phyloP scores from a whole-genome alignment of 23 tunicate species.

The Oikopleura vanhoeffeni region DNA sequence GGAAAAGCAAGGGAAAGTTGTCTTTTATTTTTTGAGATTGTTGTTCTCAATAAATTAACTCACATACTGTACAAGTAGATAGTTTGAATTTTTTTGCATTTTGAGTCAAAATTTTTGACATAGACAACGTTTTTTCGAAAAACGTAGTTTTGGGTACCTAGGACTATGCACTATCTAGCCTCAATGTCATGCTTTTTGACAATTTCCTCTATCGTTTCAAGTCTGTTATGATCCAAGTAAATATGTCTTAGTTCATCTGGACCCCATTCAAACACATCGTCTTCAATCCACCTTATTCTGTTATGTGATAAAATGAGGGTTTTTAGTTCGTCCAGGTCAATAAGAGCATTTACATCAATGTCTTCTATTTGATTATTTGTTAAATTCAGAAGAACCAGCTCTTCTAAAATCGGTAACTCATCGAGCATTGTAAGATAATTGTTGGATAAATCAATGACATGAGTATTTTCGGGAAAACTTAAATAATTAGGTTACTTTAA shows the following conservation, averaged over 20 bases:
- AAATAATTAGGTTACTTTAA: too few relatives aligned
- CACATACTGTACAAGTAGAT: too few relatives aligned
- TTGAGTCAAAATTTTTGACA: too few relatives aligned
- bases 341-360: background rate
- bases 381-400: background rate
- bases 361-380: background rate
- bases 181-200: too few relatives aligned
- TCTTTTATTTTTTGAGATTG: too few relatives aligned
- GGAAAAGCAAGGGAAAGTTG: too few relatives aligned
- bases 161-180: too few relatives aligned
- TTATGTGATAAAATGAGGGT: background rate
- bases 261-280: background rate
- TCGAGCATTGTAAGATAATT: background rate
- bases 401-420: background rate
- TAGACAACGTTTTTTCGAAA: too few relatives aligned
- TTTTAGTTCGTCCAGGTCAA: background rate
- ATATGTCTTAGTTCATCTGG: background rate
- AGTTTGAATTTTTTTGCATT: too few relatives aligned
- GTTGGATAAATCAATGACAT: background rate
- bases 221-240: background rate
- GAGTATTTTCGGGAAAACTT: background rate
- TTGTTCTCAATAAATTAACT: too few relatives aligned
- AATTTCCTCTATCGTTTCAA: background rate
- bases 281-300: background rate
- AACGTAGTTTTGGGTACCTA: too few relatives aligned